Evolutionary conservation across 2,888 invertebrate species (phyloP).

Genomic region (Troilus luridus): DNA sequence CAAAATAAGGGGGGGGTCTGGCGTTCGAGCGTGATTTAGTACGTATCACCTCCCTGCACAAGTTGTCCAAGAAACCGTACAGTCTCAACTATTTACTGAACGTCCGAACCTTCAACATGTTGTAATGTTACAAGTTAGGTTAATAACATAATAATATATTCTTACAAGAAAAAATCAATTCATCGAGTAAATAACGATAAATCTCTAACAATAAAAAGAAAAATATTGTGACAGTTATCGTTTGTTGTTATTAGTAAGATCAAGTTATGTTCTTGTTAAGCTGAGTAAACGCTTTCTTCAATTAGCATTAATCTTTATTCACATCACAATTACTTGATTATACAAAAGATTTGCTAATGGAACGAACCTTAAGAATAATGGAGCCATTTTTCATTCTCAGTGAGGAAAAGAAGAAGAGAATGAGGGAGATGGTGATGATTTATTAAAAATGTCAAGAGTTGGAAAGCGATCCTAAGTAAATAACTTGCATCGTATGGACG

Average conservation of each 20-base stretch:
- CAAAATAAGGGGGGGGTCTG: no score
- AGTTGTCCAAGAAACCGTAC: no score
- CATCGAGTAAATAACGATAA: no score
- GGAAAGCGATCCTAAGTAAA: not conserved
- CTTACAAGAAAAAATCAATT: no score
- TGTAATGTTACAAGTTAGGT: no score
- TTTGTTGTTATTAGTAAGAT: not conserved
- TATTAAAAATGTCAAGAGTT: conserved; percentile 10
- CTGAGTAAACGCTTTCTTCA: not conserved
- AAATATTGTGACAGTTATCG: no score
- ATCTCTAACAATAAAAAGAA: no score
- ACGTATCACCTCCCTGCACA: no score
- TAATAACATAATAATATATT: no score
- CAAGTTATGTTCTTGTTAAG: not conserved
- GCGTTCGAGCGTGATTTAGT: no score
- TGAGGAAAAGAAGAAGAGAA: not conserved
- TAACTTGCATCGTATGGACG: not conserved
- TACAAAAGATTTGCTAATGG: not conserved
- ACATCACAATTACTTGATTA: not conserved
- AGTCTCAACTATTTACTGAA: no score
- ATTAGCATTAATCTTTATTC: not conserved
- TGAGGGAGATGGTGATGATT: not conserved
- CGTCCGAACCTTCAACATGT: no score
- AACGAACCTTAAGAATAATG: not conserved
- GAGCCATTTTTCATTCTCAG: not conserved